Conservation (phyloP, 2,888 invertebrate genomes). For the Dicranocentrus wangi region DNA sequence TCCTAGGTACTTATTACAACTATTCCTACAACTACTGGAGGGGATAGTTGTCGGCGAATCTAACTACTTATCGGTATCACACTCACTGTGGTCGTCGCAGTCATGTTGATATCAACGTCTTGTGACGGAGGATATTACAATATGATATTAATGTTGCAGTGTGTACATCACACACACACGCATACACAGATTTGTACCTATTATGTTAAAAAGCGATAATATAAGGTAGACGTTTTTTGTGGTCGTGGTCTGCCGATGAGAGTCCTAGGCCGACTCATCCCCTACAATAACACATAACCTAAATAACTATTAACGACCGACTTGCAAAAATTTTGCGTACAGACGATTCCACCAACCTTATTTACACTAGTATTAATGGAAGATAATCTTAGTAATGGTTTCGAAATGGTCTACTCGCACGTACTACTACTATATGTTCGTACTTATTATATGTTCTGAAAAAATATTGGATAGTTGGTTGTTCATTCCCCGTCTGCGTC, state of each 20-base stretch:
- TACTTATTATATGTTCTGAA: neutral
- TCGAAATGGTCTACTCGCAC: conserved; percentile 37
- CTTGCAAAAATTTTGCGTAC: conserved; percentile 60
- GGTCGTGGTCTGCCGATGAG: conserved; percentile 41
- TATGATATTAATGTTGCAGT: conserved; percentile 23
- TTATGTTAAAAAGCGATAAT: conserved; percentile 18
- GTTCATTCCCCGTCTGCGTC: neutral
- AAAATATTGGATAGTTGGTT: neutral
- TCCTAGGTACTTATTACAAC: conserved; percentile 58
- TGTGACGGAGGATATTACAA: conserved; percentile 15
- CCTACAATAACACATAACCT: conserved; percentile 55
- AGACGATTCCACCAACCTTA: conserved; percentile 54
- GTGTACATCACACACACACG: conserved; percentile 33
- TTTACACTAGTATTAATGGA: conserved; percentile 56
- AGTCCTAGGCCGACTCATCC: conserved; percentile 59
- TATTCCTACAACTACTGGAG: conserved; percentile 64
- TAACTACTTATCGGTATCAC: conserved; percentile 35
- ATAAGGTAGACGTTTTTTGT: conserved; percentile 41
- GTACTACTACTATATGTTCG: conserved; percentile 2
- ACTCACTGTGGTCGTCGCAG: conserved; percentile 26
- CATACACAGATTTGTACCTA: conserved; percentile 31
- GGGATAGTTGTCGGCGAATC: conserved; percentile 43
- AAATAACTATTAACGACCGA: conserved; percentile 63
- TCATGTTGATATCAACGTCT: conserved; percentile 24
- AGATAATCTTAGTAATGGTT: conserved; percentile 60